Conservation (phyloP, 2,113 vertebrate species). For the Megaceryle torquata region DNA sequence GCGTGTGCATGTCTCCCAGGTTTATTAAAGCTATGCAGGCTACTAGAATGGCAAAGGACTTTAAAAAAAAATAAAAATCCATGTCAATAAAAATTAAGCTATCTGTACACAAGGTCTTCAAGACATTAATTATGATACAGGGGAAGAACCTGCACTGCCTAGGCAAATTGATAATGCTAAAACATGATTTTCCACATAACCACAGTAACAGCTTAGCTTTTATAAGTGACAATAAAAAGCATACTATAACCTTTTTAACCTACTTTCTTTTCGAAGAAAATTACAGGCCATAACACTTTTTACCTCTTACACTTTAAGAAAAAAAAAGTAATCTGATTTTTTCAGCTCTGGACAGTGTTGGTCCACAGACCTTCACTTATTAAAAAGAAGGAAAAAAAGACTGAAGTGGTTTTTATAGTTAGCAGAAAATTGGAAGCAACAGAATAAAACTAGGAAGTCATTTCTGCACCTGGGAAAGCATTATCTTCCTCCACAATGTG, state of each 20-base stretch:
- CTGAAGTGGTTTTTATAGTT: neutral
- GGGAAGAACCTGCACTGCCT: neutral
- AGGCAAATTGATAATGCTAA: neutral
- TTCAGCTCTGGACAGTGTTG: neutral
- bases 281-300: neutral
- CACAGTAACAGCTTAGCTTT: neutral
- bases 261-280: conserved; percentile 2
- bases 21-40: neutral
- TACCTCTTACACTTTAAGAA: neutral
- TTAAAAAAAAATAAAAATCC: neutral
- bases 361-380: neutral
- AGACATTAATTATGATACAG: neutral
- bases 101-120: neutral
- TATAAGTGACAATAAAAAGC: neutral
- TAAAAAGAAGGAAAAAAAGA: neutral
- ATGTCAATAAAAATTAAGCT: neutral
- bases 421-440: neutral
- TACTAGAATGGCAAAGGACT: neutral
- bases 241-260: conserved; percentile 19
- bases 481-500: neutral
- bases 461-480: neutral
- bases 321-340: neutral
- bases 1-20: neutral
- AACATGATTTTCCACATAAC: neutral
- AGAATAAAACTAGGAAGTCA: neutral